Evolutionary conservation across 2,888 invertebrate genomes (phyloP).

Genomic region (Himalopsyche tibetana): DNA sequence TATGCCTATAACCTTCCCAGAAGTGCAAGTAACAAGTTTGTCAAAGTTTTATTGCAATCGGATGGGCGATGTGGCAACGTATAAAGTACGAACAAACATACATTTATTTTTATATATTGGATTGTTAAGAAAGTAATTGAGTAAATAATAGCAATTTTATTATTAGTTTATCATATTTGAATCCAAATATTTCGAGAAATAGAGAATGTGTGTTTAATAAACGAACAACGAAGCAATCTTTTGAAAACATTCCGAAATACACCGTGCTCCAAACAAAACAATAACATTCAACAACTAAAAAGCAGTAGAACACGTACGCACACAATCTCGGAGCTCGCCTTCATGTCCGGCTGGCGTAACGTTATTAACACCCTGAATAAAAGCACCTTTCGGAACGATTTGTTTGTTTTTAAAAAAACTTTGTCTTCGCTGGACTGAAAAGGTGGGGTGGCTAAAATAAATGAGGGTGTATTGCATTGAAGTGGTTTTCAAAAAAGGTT

Average conservation of each 20-base stretch:
- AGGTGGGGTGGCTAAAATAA: not conserved
- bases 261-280: slow-evolving; percentile 3
- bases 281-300: slow-evolving; percentile 34
- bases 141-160: no score
- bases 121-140: no score
- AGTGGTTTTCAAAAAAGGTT: slow-evolving; percentile 28
- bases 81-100: no score
- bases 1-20: no score
- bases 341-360: slow-evolving; percentile 48
- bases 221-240: not conserved
- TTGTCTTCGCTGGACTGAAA: slow-evolving; percentile 28
- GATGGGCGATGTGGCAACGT: no score
- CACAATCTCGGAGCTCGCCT: slow-evolving; percentile 24
- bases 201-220: no score
- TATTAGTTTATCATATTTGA: no score
- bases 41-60: no score
- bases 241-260: slow-evolving; percentile 1
- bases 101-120: no score
- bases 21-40: no score
- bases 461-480: slow-evolving; percentile 22
- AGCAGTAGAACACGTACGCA: slow-evolving; percentile 34
- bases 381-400: slow-evolving; percentile 58
- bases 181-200: no score
- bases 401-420: slow-evolving; percentile 59
- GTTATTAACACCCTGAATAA: slow-evolving; percentile 58